phyloP scores from a whole-genome alignment of 2,797 vertebrate species.

The Phalanger gymnotis region DNA sequence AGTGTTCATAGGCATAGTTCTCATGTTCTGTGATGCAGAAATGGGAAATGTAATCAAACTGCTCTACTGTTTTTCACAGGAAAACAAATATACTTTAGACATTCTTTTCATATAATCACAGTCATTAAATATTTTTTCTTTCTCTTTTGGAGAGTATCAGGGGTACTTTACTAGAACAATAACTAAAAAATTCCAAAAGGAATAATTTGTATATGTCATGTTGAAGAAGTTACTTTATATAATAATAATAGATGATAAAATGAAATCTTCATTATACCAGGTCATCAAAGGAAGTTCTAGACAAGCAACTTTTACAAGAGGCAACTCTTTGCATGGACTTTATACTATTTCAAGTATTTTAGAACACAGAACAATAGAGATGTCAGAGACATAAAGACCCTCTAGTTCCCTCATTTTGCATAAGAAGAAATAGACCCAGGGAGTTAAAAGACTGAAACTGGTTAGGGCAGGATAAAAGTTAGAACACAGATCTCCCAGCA shows the following conservation, averaged over 20 bases:
- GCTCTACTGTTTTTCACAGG: constrained; percentile 20
- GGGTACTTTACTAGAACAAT: constrained; percentile 18
- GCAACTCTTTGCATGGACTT: neutral
- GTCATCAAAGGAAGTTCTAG: neutral
- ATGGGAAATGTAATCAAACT: constrained; percentile 48
- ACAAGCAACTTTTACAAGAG: neutral
- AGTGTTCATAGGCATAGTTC: constrained; percentile 2
- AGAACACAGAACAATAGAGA: neutral
- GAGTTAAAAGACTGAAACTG: neutral
- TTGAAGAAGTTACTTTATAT: neutral
- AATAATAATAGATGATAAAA: neutral
- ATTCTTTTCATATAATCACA: neutral
- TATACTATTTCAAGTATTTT: neutral
- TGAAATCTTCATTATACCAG: neutral
- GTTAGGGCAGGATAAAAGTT: neutral
- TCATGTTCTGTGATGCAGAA: neutral
- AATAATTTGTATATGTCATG: too few relatives aligned
- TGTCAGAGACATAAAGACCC: neutral
- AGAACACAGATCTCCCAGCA: neutral
- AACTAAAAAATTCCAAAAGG: neutral
- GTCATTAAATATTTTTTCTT: neutral
- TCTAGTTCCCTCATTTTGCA: neutral
- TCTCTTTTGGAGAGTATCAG: too few relatives aligned
- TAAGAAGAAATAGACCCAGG: neutral
- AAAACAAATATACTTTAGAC: constrained; percentile 4